Conservation (phyloP, 2,888 invertebrate genomes). For the Ischnus inquisitorius region DNA sequence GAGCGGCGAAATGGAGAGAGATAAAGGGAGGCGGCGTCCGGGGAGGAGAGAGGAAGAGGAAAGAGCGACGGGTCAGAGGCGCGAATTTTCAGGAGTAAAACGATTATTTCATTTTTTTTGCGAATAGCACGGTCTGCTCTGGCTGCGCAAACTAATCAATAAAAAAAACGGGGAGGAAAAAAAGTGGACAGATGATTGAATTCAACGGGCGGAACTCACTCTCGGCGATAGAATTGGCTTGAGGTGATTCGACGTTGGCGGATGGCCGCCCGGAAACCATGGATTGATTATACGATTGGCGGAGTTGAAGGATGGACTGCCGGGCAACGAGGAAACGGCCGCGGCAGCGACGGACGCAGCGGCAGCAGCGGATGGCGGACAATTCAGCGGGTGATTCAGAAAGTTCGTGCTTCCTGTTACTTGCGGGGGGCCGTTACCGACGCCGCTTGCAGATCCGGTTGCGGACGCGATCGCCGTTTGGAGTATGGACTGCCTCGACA, state of each 20-base stretch:
- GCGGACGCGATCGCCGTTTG: slow-evolving; percentile 78
- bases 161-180: background rate
- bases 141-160: background rate
- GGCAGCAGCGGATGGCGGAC: slow-evolving; percentile 64
- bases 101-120: slow-evolving; percentile 12
- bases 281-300: slow-evolving; percentile 79
- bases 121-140: background rate
- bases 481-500: slow-evolving; percentile 82
- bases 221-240: slow-evolving; percentile 80
- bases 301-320: slow-evolving; percentile 67
- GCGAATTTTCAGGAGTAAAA: background rate
- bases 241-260: slow-evolving; percentile 75
- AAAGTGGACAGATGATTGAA: background rate
- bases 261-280: slow-evolving; percentile 80
- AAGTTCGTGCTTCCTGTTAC: slow-evolving; percentile 68
- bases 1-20: slow-evolving; percentile 40
- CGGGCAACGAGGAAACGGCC: slow-evolving; percentile 67
- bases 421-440: slow-evolving; percentile 56
- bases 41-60: background rate
- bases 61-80: slow-evolving; percentile 21
- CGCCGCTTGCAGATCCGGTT: slow-evolving; percentile 70
- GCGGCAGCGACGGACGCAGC: slow-evolving; percentile 58
- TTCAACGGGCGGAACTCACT: slow-evolving; percentile 71
- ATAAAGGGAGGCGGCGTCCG: background rate
- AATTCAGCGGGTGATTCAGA: slow-evolving; percentile 70